Evolutionary conservation across 2,113 vertebrate species (phyloP).

Genomic region (Fulica atra): DNA sequence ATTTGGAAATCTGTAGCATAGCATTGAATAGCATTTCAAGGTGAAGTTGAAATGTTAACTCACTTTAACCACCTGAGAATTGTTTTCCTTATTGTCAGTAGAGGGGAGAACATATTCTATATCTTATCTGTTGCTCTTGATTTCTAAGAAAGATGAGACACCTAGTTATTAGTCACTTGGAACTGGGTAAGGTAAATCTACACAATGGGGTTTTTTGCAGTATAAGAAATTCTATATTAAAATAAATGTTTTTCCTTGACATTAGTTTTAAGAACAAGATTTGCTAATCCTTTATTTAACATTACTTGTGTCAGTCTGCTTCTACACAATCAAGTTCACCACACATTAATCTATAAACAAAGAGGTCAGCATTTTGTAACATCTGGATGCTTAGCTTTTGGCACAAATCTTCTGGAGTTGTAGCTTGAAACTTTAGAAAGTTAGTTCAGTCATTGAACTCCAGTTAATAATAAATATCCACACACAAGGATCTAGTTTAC

Average conservation of each 20-base stretch:
- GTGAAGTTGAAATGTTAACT: not conserved
- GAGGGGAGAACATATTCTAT: not conserved
- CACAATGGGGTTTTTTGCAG: not conserved
- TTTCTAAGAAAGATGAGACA: not conserved
- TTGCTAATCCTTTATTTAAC: not conserved
- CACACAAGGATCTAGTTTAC: not conserved
- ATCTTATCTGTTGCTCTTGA: not conserved
- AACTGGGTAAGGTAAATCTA: not conserved
- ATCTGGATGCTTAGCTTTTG: not conserved
- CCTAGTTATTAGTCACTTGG: not conserved
- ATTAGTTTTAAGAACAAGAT: not conserved
- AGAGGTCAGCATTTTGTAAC: not conserved
- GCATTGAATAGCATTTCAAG: not conserved
- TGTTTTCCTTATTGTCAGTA: not conserved
- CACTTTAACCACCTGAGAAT: not conserved
- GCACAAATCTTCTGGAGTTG: not conserved
- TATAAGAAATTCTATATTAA: not conserved
- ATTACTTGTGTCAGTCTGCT: not conserved
- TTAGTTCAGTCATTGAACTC: not conserved
- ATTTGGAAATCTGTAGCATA: not conserved
- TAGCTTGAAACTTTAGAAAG: not conserved
- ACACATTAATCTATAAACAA: not conserved
- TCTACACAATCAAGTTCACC: not conserved
- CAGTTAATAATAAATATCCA: not conserved
- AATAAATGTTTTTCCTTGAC: not conserved